phyloP scores from a whole-genome alignment of 1,140 invertebrate genomes.

The Leptinotarsa lineolata region DNA sequence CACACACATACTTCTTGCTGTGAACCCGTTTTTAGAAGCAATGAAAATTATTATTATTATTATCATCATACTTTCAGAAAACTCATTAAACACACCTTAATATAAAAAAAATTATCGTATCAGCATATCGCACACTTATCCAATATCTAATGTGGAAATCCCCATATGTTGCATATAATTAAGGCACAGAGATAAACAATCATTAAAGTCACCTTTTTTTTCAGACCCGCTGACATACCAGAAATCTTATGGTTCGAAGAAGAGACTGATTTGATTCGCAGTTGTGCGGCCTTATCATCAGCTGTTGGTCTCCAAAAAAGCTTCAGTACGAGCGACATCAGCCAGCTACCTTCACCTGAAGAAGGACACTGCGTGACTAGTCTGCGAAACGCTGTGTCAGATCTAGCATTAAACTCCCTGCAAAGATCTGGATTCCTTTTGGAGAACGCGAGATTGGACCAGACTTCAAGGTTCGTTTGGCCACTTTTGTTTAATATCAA shows the following conservation, averaged over 20 bases:
- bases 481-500: not conserved
- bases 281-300: conserved; percentile 74
- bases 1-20: no score
- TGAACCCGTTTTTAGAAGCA: no score
- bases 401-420: conserved; percentile 64
- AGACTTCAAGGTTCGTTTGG: conserved; percentile 64
- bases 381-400: conserved; percentile 66
- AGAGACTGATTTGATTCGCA: conserved; percentile 74
- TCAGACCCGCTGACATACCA: conserved; percentile 63
- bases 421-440: conserved; percentile 64
- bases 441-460: conserved; percentile 65
- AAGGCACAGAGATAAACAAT: no score
- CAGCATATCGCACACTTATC: not conserved
- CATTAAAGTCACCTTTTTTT: not conserved
- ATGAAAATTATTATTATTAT: no score
- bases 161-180: not conserved
- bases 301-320: conserved; percentile 79
- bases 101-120: not conserved
- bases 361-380: conserved; percentile 43
- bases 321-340: conserved; percentile 71
- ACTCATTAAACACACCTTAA: not conserved
- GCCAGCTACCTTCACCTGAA: conserved; percentile 61
- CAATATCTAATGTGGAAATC: not conserved
- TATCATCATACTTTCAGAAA: no score
- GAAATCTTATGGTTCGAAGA: conserved; percentile 75